A percentile compares a stretch with the other conserved stretches of the same genome.
These are phyloP conservation scores for Cremastinae sp. DNA, from an alignment of 2,888 invertebrate species.

Conservation along the genomic window DNA sequence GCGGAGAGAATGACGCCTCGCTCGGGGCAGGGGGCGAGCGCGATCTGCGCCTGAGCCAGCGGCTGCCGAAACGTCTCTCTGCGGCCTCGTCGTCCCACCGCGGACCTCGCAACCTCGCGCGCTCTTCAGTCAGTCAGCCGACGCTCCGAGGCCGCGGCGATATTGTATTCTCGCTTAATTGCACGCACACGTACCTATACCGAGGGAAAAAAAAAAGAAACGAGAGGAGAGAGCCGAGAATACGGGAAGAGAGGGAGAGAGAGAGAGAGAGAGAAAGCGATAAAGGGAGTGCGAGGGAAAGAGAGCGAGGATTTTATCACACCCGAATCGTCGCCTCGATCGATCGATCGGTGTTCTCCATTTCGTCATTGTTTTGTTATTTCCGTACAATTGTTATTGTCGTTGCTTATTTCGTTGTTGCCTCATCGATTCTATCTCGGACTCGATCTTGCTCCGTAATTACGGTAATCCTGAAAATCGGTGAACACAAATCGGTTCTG, in stretches of 20 bases:
- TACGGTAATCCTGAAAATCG: neutral
- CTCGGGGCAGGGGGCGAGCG: conserved; percentile 43
- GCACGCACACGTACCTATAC: conserved; percentile 66
- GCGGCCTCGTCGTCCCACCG: conserved; percentile 58
- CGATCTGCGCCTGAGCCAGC: conserved; percentile 67
- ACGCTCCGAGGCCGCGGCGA: conserved; percentile 77
- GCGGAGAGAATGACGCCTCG: conserved; percentile 45
- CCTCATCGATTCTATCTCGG: neutral
- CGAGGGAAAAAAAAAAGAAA: neutral
- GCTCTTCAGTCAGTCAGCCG: conserved; percentile 77
- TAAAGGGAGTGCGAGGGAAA: conserved; percentile 36
- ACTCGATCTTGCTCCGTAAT: neutral
- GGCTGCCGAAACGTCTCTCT: conserved; percentile 74
- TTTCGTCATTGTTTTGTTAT: neutral
- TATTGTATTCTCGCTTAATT: conserved; percentile 75
- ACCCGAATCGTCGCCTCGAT: neutral
- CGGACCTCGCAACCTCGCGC: conserved; percentile 65
- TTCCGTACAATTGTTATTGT: neutral
- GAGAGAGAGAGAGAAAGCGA: conserved; percentile 25
- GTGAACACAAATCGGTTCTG: neutral
- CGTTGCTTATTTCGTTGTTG: neutral
- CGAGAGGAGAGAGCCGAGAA: neutral
- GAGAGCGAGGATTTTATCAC: conserved; percentile 15
- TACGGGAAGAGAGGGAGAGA: conserved; percentile 8
- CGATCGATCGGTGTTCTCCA: neutral